Base-by-base conservation (phyloP, 2,797 vertebrate genomes). In the Gambusia yucatana region DNA sequence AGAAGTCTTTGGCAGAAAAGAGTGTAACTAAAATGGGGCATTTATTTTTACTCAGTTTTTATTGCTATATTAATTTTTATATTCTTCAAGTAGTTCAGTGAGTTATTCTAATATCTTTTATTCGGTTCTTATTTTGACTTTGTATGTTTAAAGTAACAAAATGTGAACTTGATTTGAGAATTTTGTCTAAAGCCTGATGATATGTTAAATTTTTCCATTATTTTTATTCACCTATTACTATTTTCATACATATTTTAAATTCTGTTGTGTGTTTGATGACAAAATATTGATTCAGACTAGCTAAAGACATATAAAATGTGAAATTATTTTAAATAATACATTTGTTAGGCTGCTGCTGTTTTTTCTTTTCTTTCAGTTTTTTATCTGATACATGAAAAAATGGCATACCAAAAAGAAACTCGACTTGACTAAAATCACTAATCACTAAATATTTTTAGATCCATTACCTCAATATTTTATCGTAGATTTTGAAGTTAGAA, bases 1-100 rank as follows among this genome's bases (percentile, higher is more conserved):
- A 20, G 74, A 90, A 14, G 80, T 78, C 25, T 89, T 93, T 69
- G 41, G 82, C 50, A 73, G 4, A 48, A 30, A 41, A 79, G 30
- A 75, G 4, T 22, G 8, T 13, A 83, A 10, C 81, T 70, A 43
- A 61, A 46, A 71, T 46, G 28, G 6, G 36, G 25, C 22, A 65
- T 63, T 63, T 2, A 44, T 1, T 41, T 73, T 5, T 59, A 1
- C n/a, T 36, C 50, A 48, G 7, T 39, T 22, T 72, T 36, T 9
- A 33, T 28, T 70, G 48, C 5, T 28, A 11, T 28, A 52, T 4
- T 20, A 4, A 46, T 36, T 8, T 61, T 46, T 13, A 44, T 46
- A 17, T 43, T 52, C 20, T 72, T 25, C 8, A 48, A 13, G 36
- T 41, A 25, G 14, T n/a, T 33, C 6, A 67, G 43, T 39, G 25